phyloP scores from a whole-genome alignment of 2,888 invertebrate species.

The Nemurella pictetii region DNA sequence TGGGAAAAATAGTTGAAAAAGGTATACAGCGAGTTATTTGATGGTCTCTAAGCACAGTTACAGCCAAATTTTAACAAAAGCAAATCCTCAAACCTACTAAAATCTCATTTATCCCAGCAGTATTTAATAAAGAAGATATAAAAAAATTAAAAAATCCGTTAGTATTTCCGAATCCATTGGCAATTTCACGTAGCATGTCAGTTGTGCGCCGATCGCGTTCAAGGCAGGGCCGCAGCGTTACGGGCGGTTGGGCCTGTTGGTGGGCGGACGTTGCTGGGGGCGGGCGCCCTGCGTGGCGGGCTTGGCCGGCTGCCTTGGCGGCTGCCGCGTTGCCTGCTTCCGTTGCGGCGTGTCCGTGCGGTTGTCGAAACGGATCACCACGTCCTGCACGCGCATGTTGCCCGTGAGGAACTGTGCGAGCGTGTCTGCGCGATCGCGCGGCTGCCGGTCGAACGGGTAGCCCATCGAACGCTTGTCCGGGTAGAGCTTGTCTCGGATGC shows the following conservation, averaged over 20 bases:
- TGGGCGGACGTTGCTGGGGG: background rate
- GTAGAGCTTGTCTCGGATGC: conserved; percentile 72
- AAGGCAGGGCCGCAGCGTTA: too few relatives aligned
- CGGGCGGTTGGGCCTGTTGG: background rate
- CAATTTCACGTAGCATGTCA: background rate
- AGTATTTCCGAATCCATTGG: background rate
- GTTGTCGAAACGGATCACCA: conserved; percentile 60
- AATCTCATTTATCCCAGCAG: too few relatives aligned
- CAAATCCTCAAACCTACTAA: too few relatives aligned
- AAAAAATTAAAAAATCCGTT: background rate
- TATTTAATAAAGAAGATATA: too few relatives aligned
- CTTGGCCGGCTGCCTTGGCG: background rate
- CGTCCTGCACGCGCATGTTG: conserved; percentile 70
- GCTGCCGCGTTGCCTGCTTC: too few relatives aligned
- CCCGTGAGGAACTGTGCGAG: conserved; percentile 70
- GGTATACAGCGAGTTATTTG: too few relatives aligned
- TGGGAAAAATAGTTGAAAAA: too few relatives aligned
- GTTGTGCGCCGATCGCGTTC: too few relatives aligned
- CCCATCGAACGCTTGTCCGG: conserved; percentile 85
- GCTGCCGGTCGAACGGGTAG: conserved; percentile 74
- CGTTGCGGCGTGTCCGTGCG: background rate
- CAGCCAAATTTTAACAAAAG: too few relatives aligned
- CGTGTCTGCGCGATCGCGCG: conserved; percentile 59
- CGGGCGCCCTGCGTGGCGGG: background rate
- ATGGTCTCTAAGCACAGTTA: too few relatives aligned